These are phyloP conservation scores for Rhinoraja longicauda DNA, from an alignment of 2,797 vertebrate genomes.

Conservation along the genomic window DNA sequence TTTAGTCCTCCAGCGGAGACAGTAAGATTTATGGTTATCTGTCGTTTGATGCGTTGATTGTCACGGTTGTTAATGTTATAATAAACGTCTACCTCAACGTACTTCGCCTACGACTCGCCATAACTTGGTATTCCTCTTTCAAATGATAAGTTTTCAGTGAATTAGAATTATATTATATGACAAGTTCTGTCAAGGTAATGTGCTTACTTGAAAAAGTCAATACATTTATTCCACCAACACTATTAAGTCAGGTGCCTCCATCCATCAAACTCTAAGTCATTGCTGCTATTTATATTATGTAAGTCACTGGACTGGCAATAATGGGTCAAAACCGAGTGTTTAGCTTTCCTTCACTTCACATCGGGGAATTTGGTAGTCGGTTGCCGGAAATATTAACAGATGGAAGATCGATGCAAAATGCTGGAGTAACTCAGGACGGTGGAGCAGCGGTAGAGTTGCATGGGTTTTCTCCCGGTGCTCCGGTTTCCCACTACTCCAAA, in stretches of 20 bases:
- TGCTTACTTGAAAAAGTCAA: slow-evolving; percentile 20
- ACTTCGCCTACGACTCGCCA: no score
- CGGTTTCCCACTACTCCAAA: no score
- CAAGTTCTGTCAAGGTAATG: neutral
- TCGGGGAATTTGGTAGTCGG: neutral
- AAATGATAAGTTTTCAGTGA: neutral
- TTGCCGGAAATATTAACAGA: neutral
- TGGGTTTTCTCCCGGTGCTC: no score
- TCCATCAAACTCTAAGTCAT: neutral
- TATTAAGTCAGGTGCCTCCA: neutral
- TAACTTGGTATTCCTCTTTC: neutral
- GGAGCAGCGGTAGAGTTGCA: no score
- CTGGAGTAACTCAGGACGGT: no score
- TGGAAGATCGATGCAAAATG: neutral
- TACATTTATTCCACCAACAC: slow-evolving; percentile 21
- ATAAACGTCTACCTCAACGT: no score
- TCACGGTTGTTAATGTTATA: no score
- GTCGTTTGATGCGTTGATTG: no score
- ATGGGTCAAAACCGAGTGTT: neutral
- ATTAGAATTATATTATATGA: neutral
- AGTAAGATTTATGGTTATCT: no score
- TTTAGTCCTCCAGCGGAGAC: no score
- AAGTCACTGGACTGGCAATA: neutral
- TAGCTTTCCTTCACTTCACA: neutral
- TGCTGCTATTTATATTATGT: neutral